Evolutionary conservation across 2,113 vertebrate genomes (phyloP).

Genomic region (Grus americana): DNA sequence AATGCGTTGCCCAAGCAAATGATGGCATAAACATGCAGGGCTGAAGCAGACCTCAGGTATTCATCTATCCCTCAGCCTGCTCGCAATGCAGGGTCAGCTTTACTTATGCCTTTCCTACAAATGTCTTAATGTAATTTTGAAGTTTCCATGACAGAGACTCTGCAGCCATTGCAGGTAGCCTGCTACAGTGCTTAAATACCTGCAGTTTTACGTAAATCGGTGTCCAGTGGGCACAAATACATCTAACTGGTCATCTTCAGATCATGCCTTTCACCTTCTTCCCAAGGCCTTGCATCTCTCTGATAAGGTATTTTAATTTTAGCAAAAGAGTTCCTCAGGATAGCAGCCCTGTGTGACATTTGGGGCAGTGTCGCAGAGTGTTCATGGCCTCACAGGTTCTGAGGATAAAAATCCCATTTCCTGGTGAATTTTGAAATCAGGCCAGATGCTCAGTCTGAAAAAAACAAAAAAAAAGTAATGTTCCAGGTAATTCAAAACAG

Average conservation of each 20-base stretch:
- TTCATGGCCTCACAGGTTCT: neutral
- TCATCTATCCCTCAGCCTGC: neutral
- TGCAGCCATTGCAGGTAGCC: neutral
- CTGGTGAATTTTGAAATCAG: neutral
- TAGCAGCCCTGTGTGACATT: neutral
- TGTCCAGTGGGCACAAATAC: neutral
- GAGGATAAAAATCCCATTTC: neutral
- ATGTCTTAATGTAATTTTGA: neutral
- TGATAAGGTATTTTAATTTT: neutral
- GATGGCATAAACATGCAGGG: neutral
- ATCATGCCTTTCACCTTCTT: neutral
- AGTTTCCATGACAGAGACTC: neutral
- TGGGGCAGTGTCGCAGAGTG: neutral
- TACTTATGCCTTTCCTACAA: neutral
- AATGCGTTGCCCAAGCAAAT: neutral
- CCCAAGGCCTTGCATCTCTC: neutral
- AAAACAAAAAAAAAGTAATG: neutral
- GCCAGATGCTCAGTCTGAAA: neutral
- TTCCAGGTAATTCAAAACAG: slow-evolving; percentile 33
- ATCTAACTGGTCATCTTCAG: neutral
- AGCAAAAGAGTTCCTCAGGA: neutral
- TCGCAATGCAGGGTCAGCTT: neutral
- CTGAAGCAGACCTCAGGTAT: neutral
- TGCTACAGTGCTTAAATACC: neutral
- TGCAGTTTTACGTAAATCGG: neutral